Base-by-base conservation (phyloP, 2,888 invertebrate species). In the Aspidiotus rigidus region DNA sequence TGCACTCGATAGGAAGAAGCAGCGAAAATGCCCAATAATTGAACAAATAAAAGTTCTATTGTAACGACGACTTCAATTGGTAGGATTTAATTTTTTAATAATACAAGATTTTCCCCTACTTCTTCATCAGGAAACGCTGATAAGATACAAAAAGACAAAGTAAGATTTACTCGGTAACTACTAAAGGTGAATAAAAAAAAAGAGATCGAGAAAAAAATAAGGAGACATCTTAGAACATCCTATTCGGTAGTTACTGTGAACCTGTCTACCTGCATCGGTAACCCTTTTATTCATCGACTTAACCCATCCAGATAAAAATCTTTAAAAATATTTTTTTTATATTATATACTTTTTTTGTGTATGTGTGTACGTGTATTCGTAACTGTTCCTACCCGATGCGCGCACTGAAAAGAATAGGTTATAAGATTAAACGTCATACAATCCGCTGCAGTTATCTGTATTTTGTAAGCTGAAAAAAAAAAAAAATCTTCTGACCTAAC, bases 261-360 rank as follows among this genome's bases (percentile, higher is more conserved):
- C 66, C 66, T 59, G 66, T 66, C 59, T 66, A 66, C 66, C 66
- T 66, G 66, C 56, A 66, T 49, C 60, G 66, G 59, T 66, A 66
- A 66, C 66, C 66, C 66, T 66, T 66, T 66, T 66, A 66, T 44
- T 66, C 66, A 44, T 59, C 66, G 66, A 66, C 66, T 66, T 66
- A 66, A 59, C 66, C 66, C 66, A 66, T 66, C 66, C 44, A 66
- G 66, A 66, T 66, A 66, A 42, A 66, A 66, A 66, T 66, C 66
- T 60, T 53, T 42, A 57, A 16, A 57, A 40, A 40, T 54, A 7
- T 49, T 64, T 64, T 28, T 28, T 28, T 28, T 28, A 28, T 28
- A 28, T 28, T 28, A 28, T 64, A 53, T 64, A 53, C 40, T 41
- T 28, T 28, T 41, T 61, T 62, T 62, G 13, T 40, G 39, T 15